Evolutionary conservation across 2,888 invertebrate species (phyloP).

Genomic region (Amblyjoppa fuscipennis): DNA sequence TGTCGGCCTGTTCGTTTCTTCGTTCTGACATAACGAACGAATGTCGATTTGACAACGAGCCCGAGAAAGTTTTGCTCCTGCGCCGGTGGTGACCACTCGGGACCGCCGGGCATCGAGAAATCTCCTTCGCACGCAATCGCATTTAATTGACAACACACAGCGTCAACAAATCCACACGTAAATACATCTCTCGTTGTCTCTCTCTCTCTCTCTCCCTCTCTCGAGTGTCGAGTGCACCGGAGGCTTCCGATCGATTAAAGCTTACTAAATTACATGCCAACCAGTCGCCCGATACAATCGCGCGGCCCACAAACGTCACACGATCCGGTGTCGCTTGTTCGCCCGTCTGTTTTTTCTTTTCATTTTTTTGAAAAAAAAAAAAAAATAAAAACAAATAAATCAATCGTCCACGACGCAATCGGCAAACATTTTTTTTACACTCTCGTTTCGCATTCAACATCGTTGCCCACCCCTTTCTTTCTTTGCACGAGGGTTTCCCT

Average conservation of each 20-base stretch:
- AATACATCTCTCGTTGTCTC: not conserved
- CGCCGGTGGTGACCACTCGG: not conserved
- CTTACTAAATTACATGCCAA: not conserved
- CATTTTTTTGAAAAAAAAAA: slow-evolving; percentile 16
- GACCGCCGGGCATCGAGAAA: not conserved
- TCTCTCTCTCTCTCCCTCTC: too few species aligned
- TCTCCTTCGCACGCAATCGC: not conserved
- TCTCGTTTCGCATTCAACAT: not conserved
- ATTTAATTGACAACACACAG: not conserved
- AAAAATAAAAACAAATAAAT: not conserved
- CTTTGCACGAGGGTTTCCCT: not conserved
- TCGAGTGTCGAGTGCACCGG: not conserved
- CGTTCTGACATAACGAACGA: too few species aligned
- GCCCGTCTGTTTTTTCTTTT: not conserved
- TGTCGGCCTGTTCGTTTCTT: too few species aligned
- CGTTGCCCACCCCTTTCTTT: not conserved
- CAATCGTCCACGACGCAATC: not conserved
- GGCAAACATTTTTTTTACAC: not conserved
- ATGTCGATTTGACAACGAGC: not conserved
- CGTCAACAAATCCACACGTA: not conserved
- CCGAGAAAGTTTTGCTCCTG: not conserved
- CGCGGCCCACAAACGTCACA: slow-evolving; percentile 39
- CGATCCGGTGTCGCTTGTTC: slow-evolving; percentile 31
- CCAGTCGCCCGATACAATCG: slow-evolving; percentile 24
- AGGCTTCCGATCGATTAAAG: not conserved